phyloP scores from a whole-genome alignment of 1,140 invertebrate genomes.

The Catajapyx aquilonaris region DNA sequence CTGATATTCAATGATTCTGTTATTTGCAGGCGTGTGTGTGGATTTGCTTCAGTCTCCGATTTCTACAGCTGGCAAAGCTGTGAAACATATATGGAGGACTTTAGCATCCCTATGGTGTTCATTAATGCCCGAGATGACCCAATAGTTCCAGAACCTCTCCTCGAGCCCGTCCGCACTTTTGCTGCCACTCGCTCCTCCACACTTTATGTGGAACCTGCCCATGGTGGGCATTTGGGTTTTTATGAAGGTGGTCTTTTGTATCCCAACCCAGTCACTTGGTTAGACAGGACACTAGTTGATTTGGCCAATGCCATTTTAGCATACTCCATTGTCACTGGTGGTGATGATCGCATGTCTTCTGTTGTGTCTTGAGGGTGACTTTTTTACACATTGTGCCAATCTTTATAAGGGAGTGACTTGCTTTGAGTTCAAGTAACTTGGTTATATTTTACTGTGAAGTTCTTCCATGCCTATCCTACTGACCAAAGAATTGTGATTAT shows the following conservation, averaged over 20 bases:
- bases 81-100: constrained; percentile 47
- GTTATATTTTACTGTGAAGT: too few relatives aligned
- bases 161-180: constrained; percentile 46
- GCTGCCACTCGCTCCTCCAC: constrained; percentile 39
- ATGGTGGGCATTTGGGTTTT: constrained; percentile 81
- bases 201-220: constrained; percentile 56
- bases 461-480: too few relatives aligned
- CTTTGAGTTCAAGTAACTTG: too few relatives aligned
- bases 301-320: too few relatives aligned
- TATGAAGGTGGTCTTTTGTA: constrained; percentile 68
- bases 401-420: too few relatives aligned
- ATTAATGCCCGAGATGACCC: constrained; percentile 77
- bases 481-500: too few relatives aligned
- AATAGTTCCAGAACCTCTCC: constrained; percentile 50
- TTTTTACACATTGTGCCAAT: too few relatives aligned
- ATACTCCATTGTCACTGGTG: too few relatives aligned
- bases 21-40: constrained; percentile 39
- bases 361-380: too few relatives aligned
- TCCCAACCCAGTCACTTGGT: constrained; percentile 73
- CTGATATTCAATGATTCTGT: constrained; percentile 1
- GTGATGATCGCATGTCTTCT: too few relatives aligned
- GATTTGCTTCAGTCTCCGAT: constrained; percentile 51
- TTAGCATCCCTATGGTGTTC: constrained; percentile 65
- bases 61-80: constrained; percentile 67
- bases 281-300: constrained; percentile 59